phyloP scores from a whole-genome alignment of 2,888 invertebrate genomes.

The Suillia variegata region DNA sequence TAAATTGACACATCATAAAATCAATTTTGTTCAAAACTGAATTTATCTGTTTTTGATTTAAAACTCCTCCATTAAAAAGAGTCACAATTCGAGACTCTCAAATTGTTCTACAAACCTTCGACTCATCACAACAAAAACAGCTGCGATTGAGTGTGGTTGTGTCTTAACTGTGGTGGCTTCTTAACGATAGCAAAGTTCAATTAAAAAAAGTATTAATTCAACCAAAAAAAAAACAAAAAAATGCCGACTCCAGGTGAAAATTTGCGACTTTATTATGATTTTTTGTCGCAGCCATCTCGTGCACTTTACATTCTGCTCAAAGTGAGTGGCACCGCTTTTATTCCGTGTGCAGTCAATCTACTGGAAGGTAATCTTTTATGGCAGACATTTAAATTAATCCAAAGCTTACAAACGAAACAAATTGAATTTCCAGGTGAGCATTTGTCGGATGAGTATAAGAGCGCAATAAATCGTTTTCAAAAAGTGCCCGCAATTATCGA shows the following conservation, averaged over 20 bases:
- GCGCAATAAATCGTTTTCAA: constrained; percentile 64
- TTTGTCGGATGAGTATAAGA: constrained; percentile 63
- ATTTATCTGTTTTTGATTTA: no score
- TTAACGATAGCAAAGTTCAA: no score
- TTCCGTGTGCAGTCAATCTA: constrained; percentile 65
- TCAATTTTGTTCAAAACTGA: no score
- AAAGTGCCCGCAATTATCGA: constrained; percentile 69
- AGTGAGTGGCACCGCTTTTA: constrained; percentile 66
- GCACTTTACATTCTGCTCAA: constrained; percentile 72
- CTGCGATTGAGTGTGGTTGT: no score
- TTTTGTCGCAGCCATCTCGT: constrained; percentile 75
- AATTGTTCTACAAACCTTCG: no score
- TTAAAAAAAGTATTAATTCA: no score
- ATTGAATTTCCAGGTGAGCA: constrained; percentile 62
- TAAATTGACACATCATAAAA: no score
- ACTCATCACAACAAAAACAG: no score
- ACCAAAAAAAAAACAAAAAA: no score
- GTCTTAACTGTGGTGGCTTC: no score
- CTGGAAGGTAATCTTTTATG: constrained; percentile 62
- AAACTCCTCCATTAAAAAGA: no score
- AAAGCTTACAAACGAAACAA: background rate
- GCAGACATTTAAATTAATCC: background rate
- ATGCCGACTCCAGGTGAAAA: background rate
- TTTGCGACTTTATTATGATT: constrained; percentile 67
- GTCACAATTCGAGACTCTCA: no score